These are phyloP conservation scores for Amphiprion clarkii DNA, from an alignment of 2,797 vertebrate species.

Conservation along the genomic window DNA sequence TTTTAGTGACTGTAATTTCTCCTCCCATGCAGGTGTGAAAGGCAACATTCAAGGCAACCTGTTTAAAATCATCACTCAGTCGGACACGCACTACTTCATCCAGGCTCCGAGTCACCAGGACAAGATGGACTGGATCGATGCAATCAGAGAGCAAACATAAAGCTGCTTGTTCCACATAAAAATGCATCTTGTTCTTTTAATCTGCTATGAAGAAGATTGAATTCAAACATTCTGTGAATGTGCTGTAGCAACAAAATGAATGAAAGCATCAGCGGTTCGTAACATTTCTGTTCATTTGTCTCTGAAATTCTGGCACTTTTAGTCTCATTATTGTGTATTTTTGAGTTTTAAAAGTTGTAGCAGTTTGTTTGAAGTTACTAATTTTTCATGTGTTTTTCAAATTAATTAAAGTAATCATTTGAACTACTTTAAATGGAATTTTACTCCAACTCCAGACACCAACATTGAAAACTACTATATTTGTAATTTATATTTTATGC, in stretches of 20 bases:
- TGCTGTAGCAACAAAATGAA: constrained; percentile 12
- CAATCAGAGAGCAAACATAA: constrained; percentile 90
- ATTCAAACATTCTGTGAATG: constrained; percentile 75
- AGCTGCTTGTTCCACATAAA: neutral
- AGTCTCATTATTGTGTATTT: neutral
- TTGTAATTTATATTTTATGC: neutral
- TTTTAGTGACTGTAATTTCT: neutral
- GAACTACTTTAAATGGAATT: too few species aligned
- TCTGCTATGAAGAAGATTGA: neutral
- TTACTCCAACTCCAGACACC: too few species aligned
- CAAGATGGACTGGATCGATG: constrained; percentile 93
- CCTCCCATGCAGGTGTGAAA: constrained; percentile 88
- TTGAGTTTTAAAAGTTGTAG: constrained; percentile 5
- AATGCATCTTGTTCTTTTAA: neutral
- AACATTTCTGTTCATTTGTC: constrained; percentile 1
- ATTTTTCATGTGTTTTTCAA: neutral
- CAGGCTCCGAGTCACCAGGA: constrained; percentile 92
- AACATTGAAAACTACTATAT: neutral
- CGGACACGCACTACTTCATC: constrained; percentile 92
- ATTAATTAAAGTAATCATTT: neutral
- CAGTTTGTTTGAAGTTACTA: constrained; percentile 8
- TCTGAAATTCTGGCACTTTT: neutral
- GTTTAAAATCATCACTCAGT: constrained; percentile 97
- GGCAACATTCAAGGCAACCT: constrained; percentile 96
- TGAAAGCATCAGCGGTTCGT: neutral